Conservation (phyloP, 2,888 invertebrate genomes). For the Euzetes globulus region DNA sequence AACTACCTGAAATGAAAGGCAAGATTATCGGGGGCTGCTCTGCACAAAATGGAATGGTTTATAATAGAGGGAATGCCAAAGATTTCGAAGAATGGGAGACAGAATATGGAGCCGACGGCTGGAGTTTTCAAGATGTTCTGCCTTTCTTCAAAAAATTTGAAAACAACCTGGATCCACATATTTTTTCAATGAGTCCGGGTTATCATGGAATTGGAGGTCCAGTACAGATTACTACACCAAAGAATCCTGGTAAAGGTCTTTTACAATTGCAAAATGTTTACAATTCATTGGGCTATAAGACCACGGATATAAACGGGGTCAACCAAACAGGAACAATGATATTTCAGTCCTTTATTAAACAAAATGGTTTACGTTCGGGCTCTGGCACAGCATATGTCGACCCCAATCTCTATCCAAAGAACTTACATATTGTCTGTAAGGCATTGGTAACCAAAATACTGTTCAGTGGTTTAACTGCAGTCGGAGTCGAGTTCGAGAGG, state of each 20-base stretch:
- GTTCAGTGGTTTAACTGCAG: not conserved
- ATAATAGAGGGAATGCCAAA: not conserved
- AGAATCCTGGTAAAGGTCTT: no score
- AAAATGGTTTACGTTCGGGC: not conserved
- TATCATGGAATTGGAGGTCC: constrained; percentile 34
- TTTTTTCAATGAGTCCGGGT: constrained; percentile 40
- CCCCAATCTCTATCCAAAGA: not conserved
- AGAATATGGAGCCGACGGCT: constrained; percentile 66
- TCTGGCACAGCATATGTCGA: not conserved
- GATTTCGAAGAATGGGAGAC: not conserved
- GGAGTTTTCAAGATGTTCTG: constrained; percentile 74
- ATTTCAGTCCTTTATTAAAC: not conserved
- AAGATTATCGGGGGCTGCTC: not conserved
- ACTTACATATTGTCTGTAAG: not conserved
- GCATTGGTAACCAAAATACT: not conserved
- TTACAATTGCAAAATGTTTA: no score
- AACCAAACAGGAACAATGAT: not conserved
- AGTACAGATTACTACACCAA: not conserved
- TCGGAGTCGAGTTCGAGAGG: not conserved
- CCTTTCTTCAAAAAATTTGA: constrained; percentile 62
- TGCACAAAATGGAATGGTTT: not conserved
- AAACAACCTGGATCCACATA: constrained; percentile 46
- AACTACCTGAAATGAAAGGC: not conserved
- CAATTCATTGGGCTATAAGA: no score
- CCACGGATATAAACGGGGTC: not conserved